phyloP scores from a whole-genome alignment of 2,888 invertebrate species.

The Parelbella ahira region DNA sequence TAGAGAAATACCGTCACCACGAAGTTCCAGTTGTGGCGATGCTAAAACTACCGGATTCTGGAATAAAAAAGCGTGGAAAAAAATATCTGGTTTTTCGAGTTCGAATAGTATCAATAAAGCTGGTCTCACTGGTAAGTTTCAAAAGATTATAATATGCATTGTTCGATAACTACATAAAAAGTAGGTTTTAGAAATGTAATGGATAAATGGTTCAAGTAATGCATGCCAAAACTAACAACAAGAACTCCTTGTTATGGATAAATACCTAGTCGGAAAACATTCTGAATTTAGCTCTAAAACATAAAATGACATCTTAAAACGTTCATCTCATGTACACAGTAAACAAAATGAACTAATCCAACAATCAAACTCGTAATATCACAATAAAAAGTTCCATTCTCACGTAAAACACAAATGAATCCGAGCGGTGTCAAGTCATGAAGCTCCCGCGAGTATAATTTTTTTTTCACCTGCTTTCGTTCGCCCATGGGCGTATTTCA shows the following conservation, averaged over 20 bases:
- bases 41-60: constrained; percentile 82
- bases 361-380: constrained; percentile 42
- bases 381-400: constrained; percentile 51
- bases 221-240: constrained; percentile 18
- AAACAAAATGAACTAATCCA: constrained; percentile 41
- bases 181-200: too few species aligned
- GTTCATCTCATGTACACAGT: constrained; percentile 46
- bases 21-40: constrained; percentile 74
- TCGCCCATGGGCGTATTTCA: constrained; percentile 72
- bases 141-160: too few species aligned
- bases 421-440: constrained; percentile 62
- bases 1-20: constrained; percentile 61
- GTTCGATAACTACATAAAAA: too few species aligned
- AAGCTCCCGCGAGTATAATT: constrained; percentile 58
- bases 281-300: constrained; percentile 60
- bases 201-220: too few species aligned
- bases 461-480: constrained; percentile 69
- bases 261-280: constrained; percentile 28
- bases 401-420: constrained; percentile 61
- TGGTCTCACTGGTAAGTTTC: constrained; percentile 82
- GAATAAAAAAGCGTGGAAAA: constrained; percentile 90
- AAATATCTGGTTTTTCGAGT: constrained; percentile 86
- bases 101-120: constrained; percentile 86
- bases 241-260: not conserved
- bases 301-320: constrained; percentile 31